Base-by-base conservation (phyloP, 2,113 vertebrate species). In the Cephalopholis sonnerati region DNA sequence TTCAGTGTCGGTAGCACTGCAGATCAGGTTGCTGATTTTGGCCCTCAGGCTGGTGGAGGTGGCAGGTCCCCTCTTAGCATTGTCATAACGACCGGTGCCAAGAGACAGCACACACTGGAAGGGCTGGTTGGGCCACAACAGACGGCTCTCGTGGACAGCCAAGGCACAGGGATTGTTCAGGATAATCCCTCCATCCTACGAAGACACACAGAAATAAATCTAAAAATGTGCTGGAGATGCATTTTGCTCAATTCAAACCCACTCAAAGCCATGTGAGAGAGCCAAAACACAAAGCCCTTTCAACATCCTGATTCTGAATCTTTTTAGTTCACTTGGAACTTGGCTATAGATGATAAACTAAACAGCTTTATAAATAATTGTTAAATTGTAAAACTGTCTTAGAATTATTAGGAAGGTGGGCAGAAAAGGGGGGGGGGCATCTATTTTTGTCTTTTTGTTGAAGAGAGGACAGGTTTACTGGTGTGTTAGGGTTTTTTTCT, bases 41-140 rank as follows among this genome's bases (percentile, higher is more conserved):
- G 93, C 93, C 54, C 92, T 89, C 32, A 96, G 83, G 82, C 94
- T 96, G 18, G 94, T 96, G 78, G 93, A 94, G 3, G 94, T 95
- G 46, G 82, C 85, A 27, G 92, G 86, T n/a, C 84, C 84, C 77
- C 83, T 90, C 81, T 85, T 95, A 10, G 76, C 83, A 44, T 81
- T 94, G 85, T 95, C 94, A 83, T 93, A 94, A 58, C 93, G 94
- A 36, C 95, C 94, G 0, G 94, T 96, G 84, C 95, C 95, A 4
- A 96, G 93, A 4, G 95, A 95, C 76, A 96, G 87, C 75, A 96
- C 94, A 27, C 94, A 96, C 71, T 96, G 94, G 77, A 95, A 95
- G 58, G 87, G 88, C 85, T 94, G 92, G 15, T 77, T 86, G 74
- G 95, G 95, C 95, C 95, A 96, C 80, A 96, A 78, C 55, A 96